A percentile compares a stretch with the other conserved stretches of the same genome.
Conservation (phyloP, 1,140 invertebrate species). For the Macrotrachela quadricornifera region DNA sequence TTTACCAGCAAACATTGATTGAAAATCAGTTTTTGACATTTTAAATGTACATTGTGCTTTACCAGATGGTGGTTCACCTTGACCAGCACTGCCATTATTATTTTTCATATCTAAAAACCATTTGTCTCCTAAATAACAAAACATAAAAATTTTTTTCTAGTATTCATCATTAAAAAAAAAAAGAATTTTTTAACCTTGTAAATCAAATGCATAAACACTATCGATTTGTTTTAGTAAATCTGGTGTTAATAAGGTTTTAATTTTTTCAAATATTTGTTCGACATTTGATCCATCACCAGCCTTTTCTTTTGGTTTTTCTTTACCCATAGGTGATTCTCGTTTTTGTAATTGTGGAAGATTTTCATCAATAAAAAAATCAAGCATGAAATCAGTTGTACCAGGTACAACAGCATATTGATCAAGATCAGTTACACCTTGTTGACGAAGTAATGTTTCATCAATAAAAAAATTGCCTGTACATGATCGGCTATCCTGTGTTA, state of each 20-base stretch:
- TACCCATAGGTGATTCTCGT: background rate
- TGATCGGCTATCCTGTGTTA: conserved; percentile 50
- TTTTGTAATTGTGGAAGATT: too few relatives aligned
- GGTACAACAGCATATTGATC: conserved; percentile 43
- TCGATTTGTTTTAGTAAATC: conserved; percentile 58
- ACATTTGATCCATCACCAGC: conserved; percentile 12
- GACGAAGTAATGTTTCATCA: conserved; percentile 67
- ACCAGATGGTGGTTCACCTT: conserved; percentile 40
- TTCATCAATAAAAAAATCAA: conserved; percentile 73
- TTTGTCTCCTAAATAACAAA: conserved; percentile 17
- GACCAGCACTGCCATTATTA: conserved; percentile 51
- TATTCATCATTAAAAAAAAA: too few relatives aligned
- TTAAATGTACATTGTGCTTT: conserved; percentile 57
- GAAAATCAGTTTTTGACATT: conserved; percentile 45
- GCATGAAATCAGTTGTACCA: conserved; percentile 33
- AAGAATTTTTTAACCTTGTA: conserved; percentile 56
- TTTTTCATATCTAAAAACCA: conserved; percentile 78
- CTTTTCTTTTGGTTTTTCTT: conserved; percentile 11
- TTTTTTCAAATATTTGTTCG: conserved; percentile 43
- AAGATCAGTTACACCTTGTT: conserved; percentile 52
- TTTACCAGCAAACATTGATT: conserved; percentile 45
- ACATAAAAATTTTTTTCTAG: too few relatives aligned
- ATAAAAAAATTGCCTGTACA: conserved; percentile 75
- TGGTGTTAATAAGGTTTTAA: conserved; percentile 42
- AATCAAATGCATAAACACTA: conserved; percentile 65